phyloP scores from a whole-genome alignment of 2,113 vertebrate genomes.

The Pimephales promelas region DNA sequence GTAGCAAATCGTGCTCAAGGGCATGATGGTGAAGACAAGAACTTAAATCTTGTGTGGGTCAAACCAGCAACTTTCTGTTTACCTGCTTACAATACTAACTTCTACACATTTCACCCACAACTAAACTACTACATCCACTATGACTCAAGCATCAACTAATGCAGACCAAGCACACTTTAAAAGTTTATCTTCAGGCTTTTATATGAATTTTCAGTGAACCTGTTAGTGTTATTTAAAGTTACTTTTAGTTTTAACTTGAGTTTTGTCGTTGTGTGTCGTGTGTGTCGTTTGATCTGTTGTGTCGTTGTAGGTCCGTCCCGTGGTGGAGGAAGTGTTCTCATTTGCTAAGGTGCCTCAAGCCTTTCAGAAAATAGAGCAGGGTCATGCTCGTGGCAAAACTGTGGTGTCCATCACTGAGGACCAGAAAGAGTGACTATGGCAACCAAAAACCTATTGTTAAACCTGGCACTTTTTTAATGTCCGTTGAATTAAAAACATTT shows the following conservation, averaged over 20 bases:
- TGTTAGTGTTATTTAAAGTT: too few relatives aligned
- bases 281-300: conserved; percentile 60
- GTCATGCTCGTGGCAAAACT: conserved; percentile 93
- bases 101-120: conserved; percentile 45
- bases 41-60: neutral
- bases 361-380: conserved; percentile 87
- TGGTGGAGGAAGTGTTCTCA: conserved; percentile 87
- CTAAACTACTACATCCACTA: neutral
- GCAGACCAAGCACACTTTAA: neutral
- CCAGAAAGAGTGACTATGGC: conserved; percentile 34
- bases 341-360: conserved; percentile 90
- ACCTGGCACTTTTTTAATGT: neutral
- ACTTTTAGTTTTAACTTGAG: conserved; percentile 1
- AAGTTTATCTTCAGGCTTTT: neutral
- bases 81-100: conserved; percentile 49
- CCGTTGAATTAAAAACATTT: conserved; percentile 1
- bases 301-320: conserved; percentile 81
- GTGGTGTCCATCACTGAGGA: conserved; percentile 79
- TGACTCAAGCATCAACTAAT: neutral
- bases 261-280: too few relatives aligned
- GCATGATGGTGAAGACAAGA: neutral
- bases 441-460: neutral
- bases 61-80: neutral
- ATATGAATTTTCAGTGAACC: neutral
- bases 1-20: neutral